These are phyloP conservation scores for Astreopora myriophthalma DNA, from an alignment of 64 coral and sea anemone species.

Conservation along the genomic window DNA sequence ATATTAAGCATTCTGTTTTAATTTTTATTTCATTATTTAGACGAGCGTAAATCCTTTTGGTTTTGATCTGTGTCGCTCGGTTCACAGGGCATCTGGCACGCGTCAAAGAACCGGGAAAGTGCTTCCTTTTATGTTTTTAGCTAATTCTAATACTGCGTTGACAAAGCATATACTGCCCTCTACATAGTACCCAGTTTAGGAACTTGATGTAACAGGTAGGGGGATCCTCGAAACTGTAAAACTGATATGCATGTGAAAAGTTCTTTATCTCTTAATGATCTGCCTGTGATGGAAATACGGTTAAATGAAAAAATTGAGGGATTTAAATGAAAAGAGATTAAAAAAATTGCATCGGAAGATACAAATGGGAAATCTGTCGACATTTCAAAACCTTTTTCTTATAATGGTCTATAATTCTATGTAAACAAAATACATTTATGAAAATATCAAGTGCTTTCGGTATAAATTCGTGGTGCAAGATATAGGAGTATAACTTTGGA, in stretches of 20 bases:
- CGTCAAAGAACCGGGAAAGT: too few relatives aligned
- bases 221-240: background rate
- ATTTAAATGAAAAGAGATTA: background rate
- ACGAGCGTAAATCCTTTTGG: background rate
- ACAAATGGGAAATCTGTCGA: background rate
- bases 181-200: background rate
- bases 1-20: conserved; percentile 1
- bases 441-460: background rate
- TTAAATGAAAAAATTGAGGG: conserved; percentile 7
- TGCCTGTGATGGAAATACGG: background rate
- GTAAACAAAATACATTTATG: background rate
- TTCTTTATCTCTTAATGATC: background rate
- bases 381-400: background rate
- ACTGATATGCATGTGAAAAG: background rate
- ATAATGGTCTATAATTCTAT: background rate
- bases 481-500: background rate
- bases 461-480: background rate
- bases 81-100: background rate
- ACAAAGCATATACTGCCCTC: background rate
- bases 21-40: conserved; percentile 8
- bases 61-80: background rate
- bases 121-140: background rate
- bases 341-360: background rate
- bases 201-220: conserved; percentile 13
- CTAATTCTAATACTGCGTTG: background rate